Base-by-base conservation (phyloP, 2,113 vertebrate species). In the Gymnocephalus cernua region DNA sequence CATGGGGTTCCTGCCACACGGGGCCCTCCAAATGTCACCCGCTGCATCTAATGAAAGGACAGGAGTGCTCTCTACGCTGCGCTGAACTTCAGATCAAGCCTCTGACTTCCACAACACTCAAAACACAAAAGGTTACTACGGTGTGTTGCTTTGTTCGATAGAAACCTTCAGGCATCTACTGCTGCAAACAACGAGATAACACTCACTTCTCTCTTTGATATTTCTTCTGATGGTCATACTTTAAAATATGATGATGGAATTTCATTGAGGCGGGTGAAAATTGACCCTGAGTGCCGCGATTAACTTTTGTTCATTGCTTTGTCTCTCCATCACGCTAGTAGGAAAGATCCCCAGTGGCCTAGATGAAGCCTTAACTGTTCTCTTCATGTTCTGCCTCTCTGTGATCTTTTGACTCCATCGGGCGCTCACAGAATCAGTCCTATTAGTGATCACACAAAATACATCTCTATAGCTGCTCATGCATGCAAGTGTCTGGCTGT, bases 21-120 rank as follows among this genome's bases (percentile, higher is more conserved):
- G 75, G 83, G 67, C 80, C 62, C 44, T 87, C 58, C 74, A 87
- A 90, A 91, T 89, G 86, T 88, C 88, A 91, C 80, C 47, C 47
- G 2, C 51, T 81, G 86, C 74, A 58, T 88, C 58, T 58, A 58
- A 83, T 87, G 75, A 88, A 89, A 79, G 74, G 66, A 83, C 3
- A 67, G 63, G 69, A 70, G 80, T 6, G 74, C 44, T 79, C 59
- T 50, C 29, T 41, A 65, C 8, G 59, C 86, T 48, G 53, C 44
- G 7, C 41, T 77, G 78, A 87, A 91, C 79, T 83, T 87, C 79
- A 77, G 35, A 84, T 74, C 61, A 73, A 82, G 74, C 67, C 35
- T 41, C 41, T 23, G 72, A 88, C 70, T 77, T 89, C 67, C 50
- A 48, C 71, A 79, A 51, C 45, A 41, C 51, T 71, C 65, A 45